phyloP scores from a whole-genome alignment of 30 jellyfish, hydroid and myxozoan genomes.

The Turritopsis rubra region DNA sequence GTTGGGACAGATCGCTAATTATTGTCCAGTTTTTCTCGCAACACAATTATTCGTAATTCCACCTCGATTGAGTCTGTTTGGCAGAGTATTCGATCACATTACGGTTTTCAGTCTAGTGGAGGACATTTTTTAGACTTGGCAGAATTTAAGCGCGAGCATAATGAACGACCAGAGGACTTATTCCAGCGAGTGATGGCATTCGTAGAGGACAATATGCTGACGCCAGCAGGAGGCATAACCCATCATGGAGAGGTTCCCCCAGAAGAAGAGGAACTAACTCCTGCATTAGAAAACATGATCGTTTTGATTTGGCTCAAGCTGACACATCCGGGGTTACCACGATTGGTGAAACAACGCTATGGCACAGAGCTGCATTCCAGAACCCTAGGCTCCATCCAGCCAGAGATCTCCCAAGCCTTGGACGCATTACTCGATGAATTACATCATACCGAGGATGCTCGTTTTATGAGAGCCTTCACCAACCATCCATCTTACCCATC shows the following conservation, averaged over 20 bases:
- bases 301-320: conserved; percentile 37
- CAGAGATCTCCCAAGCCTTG: conserved; percentile 54
- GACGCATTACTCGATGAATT: conserved; percentile 29
- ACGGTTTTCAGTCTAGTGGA: conserved; percentile 29
- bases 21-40: conserved; percentile 21
- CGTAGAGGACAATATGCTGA: conserved; percentile 27
- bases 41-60: conserved; percentile 19
- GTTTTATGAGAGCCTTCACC: not conserved
- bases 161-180: conserved; percentile 42
- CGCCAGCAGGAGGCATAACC: conserved; percentile 21
- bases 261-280: conserved; percentile 36
- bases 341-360: conserved; percentile 29
- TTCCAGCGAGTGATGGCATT: conserved; percentile 40
- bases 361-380: conserved; percentile 33
- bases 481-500: not conserved
- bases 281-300: conserved; percentile 31
- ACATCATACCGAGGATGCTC: not conserved
- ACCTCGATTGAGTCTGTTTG: conserved; percentile 20
- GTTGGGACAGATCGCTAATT: conserved; percentile 29
- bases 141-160: not conserved
- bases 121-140: conserved; percentile 24
- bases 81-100: conserved; percentile 20
- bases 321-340: not conserved
- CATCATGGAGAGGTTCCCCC: conserved; percentile 30
- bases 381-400: conserved; percentile 40